Evolutionary conservation across 1,140 invertebrate genomes (phyloP).

Genomic region (Drosophila sproati): DNA sequence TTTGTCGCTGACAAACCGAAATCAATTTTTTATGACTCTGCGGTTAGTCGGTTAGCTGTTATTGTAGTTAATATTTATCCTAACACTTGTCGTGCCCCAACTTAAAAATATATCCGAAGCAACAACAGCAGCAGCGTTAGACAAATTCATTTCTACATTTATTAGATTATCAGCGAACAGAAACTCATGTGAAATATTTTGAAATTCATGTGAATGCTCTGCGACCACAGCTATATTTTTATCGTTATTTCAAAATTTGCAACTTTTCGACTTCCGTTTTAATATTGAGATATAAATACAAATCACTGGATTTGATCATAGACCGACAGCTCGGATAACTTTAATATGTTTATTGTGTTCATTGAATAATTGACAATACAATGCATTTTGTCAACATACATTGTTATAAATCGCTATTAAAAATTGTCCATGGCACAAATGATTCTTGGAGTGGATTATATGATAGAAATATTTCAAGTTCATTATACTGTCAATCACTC

Average conservation of each 20-base stretch:
- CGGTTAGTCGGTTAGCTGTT: slow-evolving; percentile 33
- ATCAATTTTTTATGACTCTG: slow-evolving; percentile 37
- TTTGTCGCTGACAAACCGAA: slow-evolving; percentile 40
- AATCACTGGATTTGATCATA: too few relatives aligned
- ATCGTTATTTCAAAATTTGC: too few relatives aligned
- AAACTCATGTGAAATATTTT: slow-evolving; percentile 5
- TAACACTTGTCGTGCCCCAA: slow-evolving; percentile 30
- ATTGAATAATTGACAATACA: too few relatives aligned
- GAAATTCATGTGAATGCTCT: not conserved
- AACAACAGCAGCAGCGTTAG: not conserved
- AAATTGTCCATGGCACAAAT: not conserved
- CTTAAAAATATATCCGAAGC: not conserved
- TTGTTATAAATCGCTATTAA: too few relatives aligned
- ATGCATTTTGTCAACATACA: too few relatives aligned
- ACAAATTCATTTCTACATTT: slow-evolving; percentile 2
- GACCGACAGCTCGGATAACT: too few relatives aligned
- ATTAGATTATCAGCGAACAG: slow-evolving; percentile 9
- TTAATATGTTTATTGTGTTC: too few relatives aligned
- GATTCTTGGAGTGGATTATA: not conserved
- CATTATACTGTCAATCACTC: slow-evolving; percentile 13
- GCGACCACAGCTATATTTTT: not conserved
- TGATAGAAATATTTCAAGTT: slow-evolving; percentile 9
- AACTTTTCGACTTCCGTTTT: too few relatives aligned
- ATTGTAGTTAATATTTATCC: slow-evolving; percentile 46
- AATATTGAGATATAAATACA: too few relatives aligned